Conservation (phyloP, 92 coral and sea anemone genomes). For the Montipora capitata region DNA sequence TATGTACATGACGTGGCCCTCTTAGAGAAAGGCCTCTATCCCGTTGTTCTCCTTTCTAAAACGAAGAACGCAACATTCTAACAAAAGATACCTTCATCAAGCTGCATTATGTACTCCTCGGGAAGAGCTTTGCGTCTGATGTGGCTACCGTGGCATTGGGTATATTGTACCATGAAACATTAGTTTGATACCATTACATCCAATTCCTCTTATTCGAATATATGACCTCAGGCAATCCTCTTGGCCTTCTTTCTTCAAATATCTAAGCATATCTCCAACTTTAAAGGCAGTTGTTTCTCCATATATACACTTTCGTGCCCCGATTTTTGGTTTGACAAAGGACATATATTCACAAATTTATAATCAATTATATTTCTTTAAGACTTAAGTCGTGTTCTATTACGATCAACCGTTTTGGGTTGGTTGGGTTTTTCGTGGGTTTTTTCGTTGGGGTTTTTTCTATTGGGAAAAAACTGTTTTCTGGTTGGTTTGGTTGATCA, state of each 20-base stretch:
- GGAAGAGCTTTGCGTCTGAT: neutral
- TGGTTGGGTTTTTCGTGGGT: no score
- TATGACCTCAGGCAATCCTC: conserved; percentile 15
- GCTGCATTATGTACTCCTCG: neutral
- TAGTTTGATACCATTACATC: conserved; percentile 40
- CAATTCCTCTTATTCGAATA: neutral
- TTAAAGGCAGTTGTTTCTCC: conserved; percentile 16
- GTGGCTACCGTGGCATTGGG: neutral
- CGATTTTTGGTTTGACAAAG: neutral
- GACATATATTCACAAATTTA: neutral
- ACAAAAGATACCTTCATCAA: neutral
- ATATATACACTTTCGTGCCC: conserved; percentile 1
- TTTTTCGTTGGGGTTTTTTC: no score
- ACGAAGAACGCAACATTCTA: no score
- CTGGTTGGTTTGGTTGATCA: no score
- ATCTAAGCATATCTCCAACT: neutral
- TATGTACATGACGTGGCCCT: no score
- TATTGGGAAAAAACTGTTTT: no score
- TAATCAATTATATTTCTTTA: no score
- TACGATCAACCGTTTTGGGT: no score
- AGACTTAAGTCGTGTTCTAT: no score
- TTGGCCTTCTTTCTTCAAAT: neutral
- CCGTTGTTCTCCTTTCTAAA: no score
- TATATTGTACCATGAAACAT: neutral
- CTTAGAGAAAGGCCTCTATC: no score